A percentile compares a stretch with the other conserved stretches of the same genome.
These are phyloP conservation scores for Phocides pigmalion DNA, from an alignment of 1,140 invertebrate species.

Conservation along the genomic window DNA sequence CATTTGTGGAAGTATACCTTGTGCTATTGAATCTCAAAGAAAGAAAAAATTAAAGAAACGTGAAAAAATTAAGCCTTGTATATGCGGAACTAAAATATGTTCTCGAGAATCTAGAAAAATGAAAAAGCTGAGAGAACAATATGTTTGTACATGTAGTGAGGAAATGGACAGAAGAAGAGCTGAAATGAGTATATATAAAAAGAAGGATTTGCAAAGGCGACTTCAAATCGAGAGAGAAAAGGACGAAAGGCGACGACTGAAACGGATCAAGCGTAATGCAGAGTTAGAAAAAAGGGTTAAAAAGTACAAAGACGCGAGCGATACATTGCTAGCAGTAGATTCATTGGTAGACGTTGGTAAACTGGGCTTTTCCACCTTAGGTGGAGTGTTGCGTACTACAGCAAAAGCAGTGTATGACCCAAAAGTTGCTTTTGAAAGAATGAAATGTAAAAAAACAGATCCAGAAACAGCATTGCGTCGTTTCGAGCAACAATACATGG, in stretches of 20 bases:
- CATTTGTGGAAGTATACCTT: constrained; percentile 38
- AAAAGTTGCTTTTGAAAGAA: constrained; percentile 30
- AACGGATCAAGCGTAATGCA: constrained; percentile 33
- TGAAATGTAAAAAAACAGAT: constrained; percentile 25
- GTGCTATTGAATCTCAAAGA: constrained; percentile 32
- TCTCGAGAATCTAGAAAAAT: constrained; percentile 37
- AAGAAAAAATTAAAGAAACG: neutral
- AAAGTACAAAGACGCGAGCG: constrained; percentile 37
- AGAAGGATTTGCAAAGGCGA: constrained; percentile 19
- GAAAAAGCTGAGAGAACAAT: constrained; percentile 6
- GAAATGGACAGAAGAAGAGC: constrained; percentile 26
- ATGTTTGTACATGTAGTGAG: constrained; percentile 32
- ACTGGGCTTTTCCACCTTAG: constrained; percentile 36
- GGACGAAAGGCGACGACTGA: constrained; percentile 24
- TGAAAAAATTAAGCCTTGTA: constrained; percentile 27
- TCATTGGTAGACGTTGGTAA: constrained; percentile 47
- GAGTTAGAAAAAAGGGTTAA: constrained; percentile 32
- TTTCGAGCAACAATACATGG: constrained; percentile 18
- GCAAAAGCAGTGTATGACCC: constrained; percentile 40
- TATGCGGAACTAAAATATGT: constrained; percentile 40
- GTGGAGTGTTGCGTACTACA: constrained; percentile 31
- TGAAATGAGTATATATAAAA: constrained; percentile 6
- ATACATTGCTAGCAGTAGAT: constrained; percentile 41
- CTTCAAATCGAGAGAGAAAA: constrained; percentile 30
- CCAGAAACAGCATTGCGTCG: constrained; percentile 20